Percentiles rank a stretch among this genome's conserved stretches.
These are phyloP conservation scores for Tholera decimalis DNA, from an alignment of 2,888 invertebrate species.

Conservation along the genomic window DNA sequence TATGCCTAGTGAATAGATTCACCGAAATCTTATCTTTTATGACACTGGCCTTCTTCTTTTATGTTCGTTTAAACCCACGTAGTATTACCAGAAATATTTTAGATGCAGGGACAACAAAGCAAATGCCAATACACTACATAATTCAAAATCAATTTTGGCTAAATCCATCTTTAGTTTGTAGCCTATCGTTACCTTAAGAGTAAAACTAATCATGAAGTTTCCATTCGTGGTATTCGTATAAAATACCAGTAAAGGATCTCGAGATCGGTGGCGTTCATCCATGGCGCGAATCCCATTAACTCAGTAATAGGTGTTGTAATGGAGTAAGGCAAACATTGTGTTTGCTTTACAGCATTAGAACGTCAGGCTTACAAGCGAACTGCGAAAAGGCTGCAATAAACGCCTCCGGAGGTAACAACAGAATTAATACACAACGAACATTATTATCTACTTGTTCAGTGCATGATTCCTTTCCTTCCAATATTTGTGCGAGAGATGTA, in stretches of 20 bases:
- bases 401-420: slow-evolving; percentile 67
- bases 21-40: slow-evolving; percentile 43
- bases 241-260: slow-evolving; percentile 39
- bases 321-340: slow-evolving; percentile 41
- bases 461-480: slow-evolving; percentile 69
- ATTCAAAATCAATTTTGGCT: slow-evolving; percentile 17
- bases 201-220: slow-evolving; percentile 50
- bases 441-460: slow-evolving; percentile 67
- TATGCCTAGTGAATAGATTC: slow-evolving; percentile 42
- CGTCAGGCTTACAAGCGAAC: slow-evolving; percentile 28
- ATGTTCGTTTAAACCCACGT: slow-evolving; percentile 42
- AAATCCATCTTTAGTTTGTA: slow-evolving; percentile 32
- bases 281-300: slow-evolving; percentile 50
- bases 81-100: slow-evolving; percentile 8
- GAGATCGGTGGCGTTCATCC: slow-evolving; percentile 29
- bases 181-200: slow-evolving; percentile 38
- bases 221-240: slow-evolving; percentile 48
- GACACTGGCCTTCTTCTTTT: slow-evolving; percentile 27
- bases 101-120: slow-evolving; percentile 7
- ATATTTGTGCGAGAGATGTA: slow-evolving; percentile 81
- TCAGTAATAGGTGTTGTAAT: slow-evolving; percentile 53
- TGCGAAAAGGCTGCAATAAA: slow-evolving; percentile 61
- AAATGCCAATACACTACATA: slow-evolving; percentile 19
- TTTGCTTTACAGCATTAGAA: slow-evolving; percentile 6
- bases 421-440: slow-evolving; percentile 74